These are phyloP conservation scores for Coluber constrictor DNA, from an alignment of 2,797 vertebrate species.

Conservation along the genomic window DNA sequence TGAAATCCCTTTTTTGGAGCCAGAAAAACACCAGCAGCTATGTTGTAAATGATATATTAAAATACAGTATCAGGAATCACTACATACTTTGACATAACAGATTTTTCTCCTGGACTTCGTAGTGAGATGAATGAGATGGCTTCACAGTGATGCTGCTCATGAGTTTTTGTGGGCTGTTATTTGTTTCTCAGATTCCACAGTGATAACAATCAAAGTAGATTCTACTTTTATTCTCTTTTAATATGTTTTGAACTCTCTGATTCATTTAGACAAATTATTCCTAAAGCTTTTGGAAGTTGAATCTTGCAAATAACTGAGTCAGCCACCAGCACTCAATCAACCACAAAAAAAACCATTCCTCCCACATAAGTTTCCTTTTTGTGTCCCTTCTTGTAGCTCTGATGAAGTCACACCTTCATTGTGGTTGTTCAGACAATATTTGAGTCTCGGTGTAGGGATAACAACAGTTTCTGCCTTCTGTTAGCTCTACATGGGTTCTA, in stretches of 20 bases:
- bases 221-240: not conserved
- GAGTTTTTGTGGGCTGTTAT: not conserved
- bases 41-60: not conserved
- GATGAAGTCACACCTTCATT: not conserved
- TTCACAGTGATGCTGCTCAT: not conserved
- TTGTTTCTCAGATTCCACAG: not conserved
- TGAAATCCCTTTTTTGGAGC: not conserved
- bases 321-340: not conserved
- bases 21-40: not conserved
- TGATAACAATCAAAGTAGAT: not conserved
- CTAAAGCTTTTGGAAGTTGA: not conserved
- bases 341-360: not conserved
- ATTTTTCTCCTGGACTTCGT: not conserved
- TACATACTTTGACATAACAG: not conserved
- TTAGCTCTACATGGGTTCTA: not conserved
- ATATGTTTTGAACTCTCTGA: not conserved
- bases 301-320: not conserved
- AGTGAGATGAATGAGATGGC: not conserved
- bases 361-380: not conserved
- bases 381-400: not conserved
- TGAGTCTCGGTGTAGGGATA: not conserved
- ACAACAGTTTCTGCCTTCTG: not conserved
- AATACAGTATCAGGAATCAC: not conserved
- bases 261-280: not conserved
- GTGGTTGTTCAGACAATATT: not conserved